Evolutionary conservation across 2,888 invertebrate genomes (phyloP), one percentile per base, ranked within the genome.

Genomic region (Temnothorax unifasciatus): DNA sequence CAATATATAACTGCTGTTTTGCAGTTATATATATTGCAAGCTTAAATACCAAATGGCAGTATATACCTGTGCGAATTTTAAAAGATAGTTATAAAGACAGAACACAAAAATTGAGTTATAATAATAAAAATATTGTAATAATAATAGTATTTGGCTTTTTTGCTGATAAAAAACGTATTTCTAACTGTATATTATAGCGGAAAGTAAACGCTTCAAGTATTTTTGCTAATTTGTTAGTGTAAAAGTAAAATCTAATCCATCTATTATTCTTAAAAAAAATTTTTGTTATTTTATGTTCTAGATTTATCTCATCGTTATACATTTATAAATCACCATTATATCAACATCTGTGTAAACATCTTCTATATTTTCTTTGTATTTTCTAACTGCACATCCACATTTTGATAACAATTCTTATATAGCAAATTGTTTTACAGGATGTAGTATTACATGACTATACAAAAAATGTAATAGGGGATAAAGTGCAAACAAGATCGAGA

Each of bases 401-500:
- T 54, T 52, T 54, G 15, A 21, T 38, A 57, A 57, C 9, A 34
- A 18, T 18, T 73, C 21, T 38, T 54, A 52, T 0, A n/a, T 18
- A n/a, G 15, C 8, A 44, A 29, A 47, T 38, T n/a, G 9, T 75
- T 75, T 61, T 47, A 61, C 13, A 13, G 2, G 5, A 44, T 25
- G 41, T 15, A 54, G 25, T 25, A 34, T 18, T 21, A 38, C 13
- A 38, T 64, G 18, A 52, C 21, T 54, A 18, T 8, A 57, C 2
- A 50, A 59, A 71, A 71, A 47, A 47, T 68, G 9, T 73, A 81
- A 71, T 47, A 11, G 8, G 0, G 18, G 4, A 47, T 77, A 1
- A n/a, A 64, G 66, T 41, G 52, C 25, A 69, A 44, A 44, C 21
- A 68, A 21, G 13, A 47, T 41, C 47, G 44, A 44, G 57, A 1